Base-by-base conservation (phyloP, 2,113 vertebrate genomes). In the Hemibagrus wyckioides region DNA sequence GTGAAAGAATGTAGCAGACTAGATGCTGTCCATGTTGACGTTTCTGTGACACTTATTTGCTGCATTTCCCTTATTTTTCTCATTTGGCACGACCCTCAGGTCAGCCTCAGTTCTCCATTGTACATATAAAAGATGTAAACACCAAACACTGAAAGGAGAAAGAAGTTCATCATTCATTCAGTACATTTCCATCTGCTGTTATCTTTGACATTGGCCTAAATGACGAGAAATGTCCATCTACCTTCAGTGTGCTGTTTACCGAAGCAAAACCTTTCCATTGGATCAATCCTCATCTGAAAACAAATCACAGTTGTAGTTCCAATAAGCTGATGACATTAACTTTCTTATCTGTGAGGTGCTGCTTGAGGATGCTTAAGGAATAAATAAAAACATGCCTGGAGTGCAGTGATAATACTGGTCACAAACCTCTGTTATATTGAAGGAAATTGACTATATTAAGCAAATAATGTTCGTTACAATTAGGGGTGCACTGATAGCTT, bases 1-100 rank as follows among this genome's bases (percentile, higher is more conserved):
- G 44, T 59, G 56, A 41, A 77, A 80, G 84, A 48, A 89, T 41
- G 30, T 65, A 39, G 52, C 79, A 33, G 48, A 77, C 30, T 3
- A 54, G n/a, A 73, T 75, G 77, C 23, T 3, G 23, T 54, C 61
- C 79, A 39, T 21, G 11, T 69, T 71, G n/a, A 80, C n/a, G 80
- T 82, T n/a, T 36, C 23, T 30, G n/a, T 56, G 7, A 30, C n/a
- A 25, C 10, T 11, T 69, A 44, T 52, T 52, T 36, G 19, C 69
- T 19, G 50, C 15, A 69, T 48, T 4, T 7, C 3, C 52, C 52
- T 59, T n/a, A 84, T 25, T 41, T n/a, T 50, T 28, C 17, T 52
- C 48, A 25, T 71, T 54, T 57, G 9, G 5, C 54, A 56, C 83
- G 57, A 61, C 84, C 33, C 54, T 71, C 2, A 1, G 19, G 54